These are phyloP conservation scores for Aspidiotus destructor DNA, from an alignment of 2,888 invertebrate species.

Conservation along the genomic window DNA sequence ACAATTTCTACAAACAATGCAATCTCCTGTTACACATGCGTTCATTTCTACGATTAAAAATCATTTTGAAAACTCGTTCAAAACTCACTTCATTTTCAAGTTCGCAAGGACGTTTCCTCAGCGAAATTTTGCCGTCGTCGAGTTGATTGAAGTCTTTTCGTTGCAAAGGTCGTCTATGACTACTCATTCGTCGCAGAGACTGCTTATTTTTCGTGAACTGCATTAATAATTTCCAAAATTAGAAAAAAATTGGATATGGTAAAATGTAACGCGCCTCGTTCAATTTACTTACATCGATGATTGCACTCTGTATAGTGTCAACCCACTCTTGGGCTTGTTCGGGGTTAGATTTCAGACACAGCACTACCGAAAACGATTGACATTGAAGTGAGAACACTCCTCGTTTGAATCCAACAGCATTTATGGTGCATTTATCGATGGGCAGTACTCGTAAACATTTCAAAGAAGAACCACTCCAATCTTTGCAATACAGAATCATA, in stretches of 20 bases:
- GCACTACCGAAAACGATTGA: constrained; percentile 39
- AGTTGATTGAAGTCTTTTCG: constrained; percentile 24
- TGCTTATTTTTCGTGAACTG: constrained; percentile 15
- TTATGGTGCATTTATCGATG: constrained; percentile 56
- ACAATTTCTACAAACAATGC: neutral
- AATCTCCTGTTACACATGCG: no score
- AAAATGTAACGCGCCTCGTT: neutral
- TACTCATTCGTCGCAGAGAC: constrained; percentile 14
- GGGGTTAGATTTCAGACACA: constrained; percentile 37
- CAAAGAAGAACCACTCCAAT: constrained; percentile 50
- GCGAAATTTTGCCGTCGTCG: neutral
- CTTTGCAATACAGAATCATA: constrained; percentile 62
- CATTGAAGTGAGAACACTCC: constrained; percentile 54
- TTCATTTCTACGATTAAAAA: no score
- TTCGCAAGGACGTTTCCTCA: constrained; percentile 5
- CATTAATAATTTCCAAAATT: constrained; percentile 1
- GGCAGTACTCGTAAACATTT: constrained; percentile 59
- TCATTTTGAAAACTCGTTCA: neutral
- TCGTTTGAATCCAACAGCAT: constrained; percentile 48
- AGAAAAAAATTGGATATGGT: neutral
- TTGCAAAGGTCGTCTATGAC: constrained; percentile 18
- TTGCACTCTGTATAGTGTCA: constrained; percentile 47
- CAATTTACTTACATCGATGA: constrained; percentile 43
- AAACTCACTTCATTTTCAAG: neutral
- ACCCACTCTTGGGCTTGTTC: constrained; percentile 52